A percentile compares a stretch with the other conserved stretches of the same genome.
Evolutionary conservation across 2,888 invertebrate genomes (phyloP).

Genomic region (Helleia helle): DNA sequence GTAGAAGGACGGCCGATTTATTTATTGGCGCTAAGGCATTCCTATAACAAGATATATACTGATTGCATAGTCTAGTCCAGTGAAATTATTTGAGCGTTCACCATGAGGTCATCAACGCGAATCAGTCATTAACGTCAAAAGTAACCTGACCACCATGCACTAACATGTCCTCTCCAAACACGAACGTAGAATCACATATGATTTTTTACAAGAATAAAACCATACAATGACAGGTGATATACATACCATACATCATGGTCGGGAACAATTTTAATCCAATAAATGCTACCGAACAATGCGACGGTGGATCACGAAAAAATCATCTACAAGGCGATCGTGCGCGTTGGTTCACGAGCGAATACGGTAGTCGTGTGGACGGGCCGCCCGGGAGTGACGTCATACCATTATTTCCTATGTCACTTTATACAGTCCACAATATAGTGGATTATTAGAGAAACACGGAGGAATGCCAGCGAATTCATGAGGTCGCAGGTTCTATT

Average conservation of each 20-base stretch:
- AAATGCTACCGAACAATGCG: constrained; percentile 70
- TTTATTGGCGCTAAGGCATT: too few species aligned
- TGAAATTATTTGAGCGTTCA: too few species aligned
- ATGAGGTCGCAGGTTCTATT: too few species aligned
- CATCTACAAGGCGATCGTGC: constrained; percentile 68
- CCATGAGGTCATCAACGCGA: too few species aligned
- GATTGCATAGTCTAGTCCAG: too few species aligned
- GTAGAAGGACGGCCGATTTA: too few species aligned
- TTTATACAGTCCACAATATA: too few species aligned
- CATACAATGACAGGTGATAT: constrained; percentile 14
- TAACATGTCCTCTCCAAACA: constrained; percentile 22
- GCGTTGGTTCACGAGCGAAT: constrained; percentile 41
- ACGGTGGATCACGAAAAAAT: constrained; percentile 70
- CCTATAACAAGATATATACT: too few species aligned
- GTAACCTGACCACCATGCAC: too few species aligned
- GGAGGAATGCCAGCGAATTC: too few species aligned
- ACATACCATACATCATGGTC: constrained; percentile 29
- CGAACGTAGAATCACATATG: constrained; percentile 22
- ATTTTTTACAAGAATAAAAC: constrained; percentile 17
- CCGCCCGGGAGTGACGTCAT: constrained; percentile 19
- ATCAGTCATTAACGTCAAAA: too few species aligned
- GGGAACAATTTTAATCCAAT: constrained; percentile 65
- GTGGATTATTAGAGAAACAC: too few species aligned
- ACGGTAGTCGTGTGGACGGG: constrained; percentile 52
- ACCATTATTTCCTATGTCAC: constrained; percentile 10